These are phyloP conservation scores for Amphipyra berbera DNA, from an alignment of 2,888 invertebrate genomes.

Conservation along the genomic window DNA sequence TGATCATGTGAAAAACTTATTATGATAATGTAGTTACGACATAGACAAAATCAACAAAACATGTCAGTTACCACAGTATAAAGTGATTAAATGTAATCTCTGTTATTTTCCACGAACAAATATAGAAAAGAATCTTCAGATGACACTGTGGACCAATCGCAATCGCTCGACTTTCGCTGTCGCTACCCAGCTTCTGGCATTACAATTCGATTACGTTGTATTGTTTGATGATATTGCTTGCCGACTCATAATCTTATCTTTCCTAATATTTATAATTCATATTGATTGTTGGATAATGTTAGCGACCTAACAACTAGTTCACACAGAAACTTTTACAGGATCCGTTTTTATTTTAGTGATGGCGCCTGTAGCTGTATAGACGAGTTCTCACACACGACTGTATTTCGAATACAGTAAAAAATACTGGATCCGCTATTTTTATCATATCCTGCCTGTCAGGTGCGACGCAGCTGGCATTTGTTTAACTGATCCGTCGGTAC, in stretches of 20 bases:
- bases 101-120: conserved; percentile 51
- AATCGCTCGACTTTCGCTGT: conserved; percentile 10
- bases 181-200: conserved; percentile 7
- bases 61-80: conserved; percentile 17
- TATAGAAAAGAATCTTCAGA: conserved; percentile 11
- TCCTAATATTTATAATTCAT: conserved; percentile 25
- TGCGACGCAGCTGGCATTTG: too few relatives aligned
- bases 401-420: too few relatives aligned
- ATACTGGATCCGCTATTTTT: too few relatives aligned
- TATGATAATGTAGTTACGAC: conserved; percentile 26
- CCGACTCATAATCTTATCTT: conserved; percentile 29
- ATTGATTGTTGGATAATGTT: too few relatives aligned
- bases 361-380: too few relatives aligned
- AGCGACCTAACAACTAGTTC: too few relatives aligned
- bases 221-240: conserved; percentile 10
- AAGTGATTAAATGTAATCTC: conserved; percentile 39
- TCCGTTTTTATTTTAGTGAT: too few relatives aligned
- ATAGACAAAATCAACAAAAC: conserved; percentile 26
- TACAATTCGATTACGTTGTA: conserved; percentile 2
- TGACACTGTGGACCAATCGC: background rate
- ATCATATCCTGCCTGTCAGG: too few relatives aligned
- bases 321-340: too few relatives aligned
- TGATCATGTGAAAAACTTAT: conserved; percentile 17
- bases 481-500: too few relatives aligned
- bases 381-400: too few relatives aligned